Base-by-base conservation (phyloP, 2,888 invertebrate species). In the Ptilodon capucinus region DNA sequence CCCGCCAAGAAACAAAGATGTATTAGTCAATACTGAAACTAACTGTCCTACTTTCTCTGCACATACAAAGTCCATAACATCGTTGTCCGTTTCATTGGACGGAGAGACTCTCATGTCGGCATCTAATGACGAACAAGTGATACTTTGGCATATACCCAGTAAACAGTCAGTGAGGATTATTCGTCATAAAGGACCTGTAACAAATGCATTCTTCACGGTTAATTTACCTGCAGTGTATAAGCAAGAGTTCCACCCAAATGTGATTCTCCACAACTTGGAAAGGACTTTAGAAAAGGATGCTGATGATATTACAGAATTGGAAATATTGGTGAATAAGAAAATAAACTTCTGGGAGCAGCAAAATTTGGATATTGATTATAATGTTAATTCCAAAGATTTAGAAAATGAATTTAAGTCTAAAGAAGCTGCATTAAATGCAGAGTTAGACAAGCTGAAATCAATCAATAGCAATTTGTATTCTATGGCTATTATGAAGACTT, bases 71-170 rank as follows among this genome's bases (percentile, higher is more conserved):
- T 86, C 92, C 41, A 92, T 98, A 0, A 94, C 93, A 0, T 93
- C 94, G 68, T 78, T 98, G 34, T 93, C 94, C 0, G 88, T 95
- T 0, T 96, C 97, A 8, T 74, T 94, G 30, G 95, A 95, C 76
- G 95, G 95, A 4, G 92, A 92, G 35, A 92, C 93, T 11, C 77
- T 98, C 18, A 89, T 95, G 45, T 97, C 97, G 0, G 97, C 95
- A 0, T 94, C 95, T 0, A 92, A 93, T 53, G 97, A 97, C 84
- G 93, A 93, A 41, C 92, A 92, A 50, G 94, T 97, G 0, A 93
- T 94, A 57, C 74, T 97, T 17, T 98, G 98, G 97, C 95, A 97
- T 64, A 93, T 97, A 46, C 84, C 86, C 5, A 97, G 96, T 75
- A 91, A 93, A 49, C 96, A 97, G 76, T 93, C 95, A 41, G 78